A percentile compares a stretch with the other conserved stretches of the same genome.
These are phyloP conservation scores for Serranus cabrilla DNA, from an alignment of 2,797 vertebrate species.

Conservation along the genomic window DNA sequence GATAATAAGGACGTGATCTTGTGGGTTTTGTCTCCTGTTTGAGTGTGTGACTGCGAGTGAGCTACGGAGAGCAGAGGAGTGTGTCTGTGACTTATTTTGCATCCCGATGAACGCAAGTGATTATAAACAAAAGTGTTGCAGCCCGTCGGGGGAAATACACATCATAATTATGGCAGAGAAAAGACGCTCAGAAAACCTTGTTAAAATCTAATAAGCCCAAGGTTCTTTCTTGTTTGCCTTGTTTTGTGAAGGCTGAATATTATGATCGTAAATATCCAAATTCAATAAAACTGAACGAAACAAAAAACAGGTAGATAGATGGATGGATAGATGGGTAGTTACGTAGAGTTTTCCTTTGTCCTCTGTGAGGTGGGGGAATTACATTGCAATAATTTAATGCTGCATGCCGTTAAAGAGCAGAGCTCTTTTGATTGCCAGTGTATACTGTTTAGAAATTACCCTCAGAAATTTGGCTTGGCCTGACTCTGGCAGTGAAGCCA, in stretches of 20 bases:
- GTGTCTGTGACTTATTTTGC: constrained; percentile 47
- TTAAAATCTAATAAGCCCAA: constrained; percentile 59
- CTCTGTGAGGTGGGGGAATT: background rate
- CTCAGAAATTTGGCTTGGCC: background rate
- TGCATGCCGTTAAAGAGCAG: background rate
- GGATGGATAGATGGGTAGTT: background rate
- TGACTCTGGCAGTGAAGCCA: background rate
- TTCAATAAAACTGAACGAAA: constrained; percentile 23
- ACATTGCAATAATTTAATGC: constrained; percentile 15
- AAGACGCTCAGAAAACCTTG: constrained; percentile 56
- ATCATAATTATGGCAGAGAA: constrained; percentile 58
- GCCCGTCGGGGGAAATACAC: constrained; percentile 51
- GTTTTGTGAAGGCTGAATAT: constrained; percentile 39
- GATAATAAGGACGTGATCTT: constrained; percentile 41
- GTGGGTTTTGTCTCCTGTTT: constrained; percentile 24
- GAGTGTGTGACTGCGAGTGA: constrained; percentile 9
- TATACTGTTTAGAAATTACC: constrained; percentile 23
- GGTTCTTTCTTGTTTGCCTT: constrained; percentile 54
- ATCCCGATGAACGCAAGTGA: constrained; percentile 55
- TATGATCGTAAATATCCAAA: constrained; percentile 40
- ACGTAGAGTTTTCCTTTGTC: background rate
- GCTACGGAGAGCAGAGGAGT: constrained; percentile 17
- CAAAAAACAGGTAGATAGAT: background rate
- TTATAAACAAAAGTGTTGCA: constrained; percentile 61
- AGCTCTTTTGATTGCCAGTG: constrained; percentile 18